Base-by-base conservation (phyloP, 2,888 invertebrate species). In the Apoda limacodes region DNA sequence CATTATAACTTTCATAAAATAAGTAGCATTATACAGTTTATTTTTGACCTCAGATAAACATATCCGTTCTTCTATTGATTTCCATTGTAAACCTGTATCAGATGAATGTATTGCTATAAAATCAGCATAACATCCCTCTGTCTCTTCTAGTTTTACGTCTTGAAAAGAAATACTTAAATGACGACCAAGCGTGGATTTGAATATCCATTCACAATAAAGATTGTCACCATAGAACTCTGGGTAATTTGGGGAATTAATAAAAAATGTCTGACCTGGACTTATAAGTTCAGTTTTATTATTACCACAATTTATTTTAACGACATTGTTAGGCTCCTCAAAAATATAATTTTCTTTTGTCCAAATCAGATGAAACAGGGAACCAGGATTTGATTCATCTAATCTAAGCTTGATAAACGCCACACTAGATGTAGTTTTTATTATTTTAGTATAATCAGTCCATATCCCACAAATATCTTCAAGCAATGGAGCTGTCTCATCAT, bases 211-310 rank as follows among this genome's bases (percentile, higher is more conserved):
- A 56, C 95, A 95, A 26, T 85, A 68, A 22, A 90, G 57, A 48
- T 85, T 69, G 9, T 61, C 33, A 0, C 46, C 75, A 55, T 95
- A 95, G 1, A 85, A 83, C 26, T 72, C 9, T 1, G 93, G 93
- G 68, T 85, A 95, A 28, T 91, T 89, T 0, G 95, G 94, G 3
- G 94, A 92, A 1, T 56, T 66, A 7, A 94, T 60, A 3, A 50
- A 52, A 3, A 40, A 31, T 1, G 21, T 31, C 6, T 32, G 28
- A 4, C 56, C 60, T 9, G 60, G 45, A 27, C 34, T 22, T 30
- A 81, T 30, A 2, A 49, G 17, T 37, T 53, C 30, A n/a, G 64
- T 75, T 12, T 46, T 28, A 46, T 75, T 76, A 4, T 40, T 48
- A 12, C 78, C 80, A 47, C 80, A 80, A 35, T 70, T 78, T 9